These are phyloP conservation scores for Blennius ocellaris DNA, from an alignment of 2,113 vertebrate species.

Conservation along the genomic window DNA sequence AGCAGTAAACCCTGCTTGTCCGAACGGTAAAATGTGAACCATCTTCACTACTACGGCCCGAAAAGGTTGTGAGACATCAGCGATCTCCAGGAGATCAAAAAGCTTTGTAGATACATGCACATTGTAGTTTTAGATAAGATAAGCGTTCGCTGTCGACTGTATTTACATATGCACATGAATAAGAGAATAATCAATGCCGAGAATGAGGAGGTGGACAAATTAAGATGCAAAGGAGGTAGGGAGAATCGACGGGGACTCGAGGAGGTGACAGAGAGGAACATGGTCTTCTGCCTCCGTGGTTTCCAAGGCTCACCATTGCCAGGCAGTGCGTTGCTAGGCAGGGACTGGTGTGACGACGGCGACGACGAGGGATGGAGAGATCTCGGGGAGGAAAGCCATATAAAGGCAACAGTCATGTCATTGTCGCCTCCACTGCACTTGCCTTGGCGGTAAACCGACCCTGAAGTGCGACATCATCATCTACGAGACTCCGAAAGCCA, in stretches of 20 bases:
- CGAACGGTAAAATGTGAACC: no score
- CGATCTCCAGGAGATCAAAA: neutral
- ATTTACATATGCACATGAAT: neutral
- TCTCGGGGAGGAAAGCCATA: constrained; percentile 18
- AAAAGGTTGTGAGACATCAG: no score
- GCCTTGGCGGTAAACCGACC: constrained; percentile 1
- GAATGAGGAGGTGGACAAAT: neutral
- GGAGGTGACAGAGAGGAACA: constrained; percentile 37
- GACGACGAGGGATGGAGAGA: constrained; percentile 28
- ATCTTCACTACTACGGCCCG: no score
- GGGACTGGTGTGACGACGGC: constrained; percentile 40
- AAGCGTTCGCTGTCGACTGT: neutral
- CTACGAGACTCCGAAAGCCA: neutral
- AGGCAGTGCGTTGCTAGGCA: constrained; percentile 74
- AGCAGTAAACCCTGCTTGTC: no score
- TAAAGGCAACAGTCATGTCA: constrained; percentile 29
- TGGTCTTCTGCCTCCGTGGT: constrained; percentile 51
- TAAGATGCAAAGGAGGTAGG: constrained; percentile 23
- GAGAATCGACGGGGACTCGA: constrained; percentile 12
- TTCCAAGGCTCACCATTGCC: constrained; percentile 67
- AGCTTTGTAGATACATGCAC: neutral
- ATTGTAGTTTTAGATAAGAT: neutral
- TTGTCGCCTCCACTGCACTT: constrained; percentile 14
- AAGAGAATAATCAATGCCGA: neutral
- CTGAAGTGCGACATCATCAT: neutral